A percentile compares a stretch with the other conserved stretches of the same genome.
These are phyloP conservation scores for Sycobia sp. DNA, from an alignment of 1,140 invertebrate genomes.

Conservation along the genomic window DNA sequence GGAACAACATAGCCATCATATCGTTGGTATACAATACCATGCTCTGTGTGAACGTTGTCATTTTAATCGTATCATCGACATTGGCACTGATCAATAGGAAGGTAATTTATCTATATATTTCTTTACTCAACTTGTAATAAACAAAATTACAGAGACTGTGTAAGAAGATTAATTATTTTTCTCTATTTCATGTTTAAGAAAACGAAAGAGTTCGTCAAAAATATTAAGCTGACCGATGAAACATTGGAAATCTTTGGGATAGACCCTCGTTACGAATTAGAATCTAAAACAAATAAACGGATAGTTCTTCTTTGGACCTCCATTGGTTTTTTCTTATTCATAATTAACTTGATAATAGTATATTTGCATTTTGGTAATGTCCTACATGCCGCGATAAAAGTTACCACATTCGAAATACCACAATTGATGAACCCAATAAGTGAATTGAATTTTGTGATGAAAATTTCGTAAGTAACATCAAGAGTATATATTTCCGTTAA, in stretches of 20 bases:
- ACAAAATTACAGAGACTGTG: not conserved
- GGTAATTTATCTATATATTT: no score
- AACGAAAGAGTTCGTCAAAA: conserved; percentile 4
- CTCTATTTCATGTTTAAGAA: not conserved
- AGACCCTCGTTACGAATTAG: conserved; percentile 11
- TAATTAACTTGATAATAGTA: not conserved
- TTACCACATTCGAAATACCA: conserved; percentile 5
- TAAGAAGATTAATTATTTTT: not conserved
- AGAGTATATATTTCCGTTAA: no score
- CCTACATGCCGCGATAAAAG: not conserved
- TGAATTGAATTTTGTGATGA: conserved; percentile 17
- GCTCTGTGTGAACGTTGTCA: conserved; percentile 7
- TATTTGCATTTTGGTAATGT: not conserved
- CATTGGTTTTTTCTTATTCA: not conserved
- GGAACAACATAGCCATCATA: not conserved
- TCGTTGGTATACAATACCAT: not conserved
- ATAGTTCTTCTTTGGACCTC: not conserved
- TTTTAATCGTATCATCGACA: conserved; percentile 1
- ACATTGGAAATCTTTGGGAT: conserved; percentile 23
- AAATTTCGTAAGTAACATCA: conserved; percentile 20
- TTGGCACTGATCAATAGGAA: conserved; percentile 5
- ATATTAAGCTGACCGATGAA: conserved; percentile 9
- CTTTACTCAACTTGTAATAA: no score
- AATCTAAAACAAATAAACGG: not conserved
- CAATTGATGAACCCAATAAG: conserved; percentile 3